Evolutionary conservation across 2,113 vertebrate species (phyloP).

Genomic region (Brachyhypopomus occidentalis): DNA sequence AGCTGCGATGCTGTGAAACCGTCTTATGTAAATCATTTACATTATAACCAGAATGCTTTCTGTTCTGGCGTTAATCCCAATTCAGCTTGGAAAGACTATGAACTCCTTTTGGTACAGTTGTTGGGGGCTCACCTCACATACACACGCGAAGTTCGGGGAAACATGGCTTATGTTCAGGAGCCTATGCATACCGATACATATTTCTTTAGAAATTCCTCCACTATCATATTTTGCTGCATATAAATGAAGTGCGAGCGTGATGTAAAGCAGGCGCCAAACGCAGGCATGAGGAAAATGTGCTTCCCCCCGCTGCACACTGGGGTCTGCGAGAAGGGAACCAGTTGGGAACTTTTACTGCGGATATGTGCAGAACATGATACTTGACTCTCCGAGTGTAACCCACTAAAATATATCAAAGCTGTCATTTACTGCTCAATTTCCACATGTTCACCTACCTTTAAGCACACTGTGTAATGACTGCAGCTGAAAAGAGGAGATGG

Average conservation of each 20-base stretch:
- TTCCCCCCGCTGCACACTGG: constrained; percentile 18
- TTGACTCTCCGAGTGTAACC: constrained; percentile 38
- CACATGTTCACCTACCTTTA: constrained; percentile 30
- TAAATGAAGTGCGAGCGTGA: constrained; percentile 49
- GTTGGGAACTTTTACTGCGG: constrained; percentile 36
- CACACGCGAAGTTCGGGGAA: not conserved
- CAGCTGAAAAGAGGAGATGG: constrained; percentile 8
- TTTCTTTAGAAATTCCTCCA: constrained; percentile 3
- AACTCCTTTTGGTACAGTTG: constrained; percentile 1
- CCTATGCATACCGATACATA: not conserved
- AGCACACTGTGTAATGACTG: not conserved
- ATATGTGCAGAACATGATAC: constrained; percentile 47
- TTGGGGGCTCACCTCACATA: not conserved
- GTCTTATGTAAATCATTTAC: too few species aligned
- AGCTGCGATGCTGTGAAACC: too few species aligned
- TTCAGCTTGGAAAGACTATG: not conserved
- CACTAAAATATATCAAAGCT: constrained; percentile 45
- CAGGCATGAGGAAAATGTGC: constrained; percentile 45
- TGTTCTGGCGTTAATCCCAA: not conserved
- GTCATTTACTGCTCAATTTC: constrained; percentile 43
- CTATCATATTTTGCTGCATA: constrained; percentile 25
- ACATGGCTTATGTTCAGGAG: constrained; percentile 12
- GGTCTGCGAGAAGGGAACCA: constrained; percentile 17
- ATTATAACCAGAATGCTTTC: too few species aligned
- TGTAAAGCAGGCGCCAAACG: constrained; percentile 42